These are phyloP conservation scores for Lepus townsendii DNA, from an alignment of 2,797 vertebrate species.

Conservation along the genomic window DNA sequence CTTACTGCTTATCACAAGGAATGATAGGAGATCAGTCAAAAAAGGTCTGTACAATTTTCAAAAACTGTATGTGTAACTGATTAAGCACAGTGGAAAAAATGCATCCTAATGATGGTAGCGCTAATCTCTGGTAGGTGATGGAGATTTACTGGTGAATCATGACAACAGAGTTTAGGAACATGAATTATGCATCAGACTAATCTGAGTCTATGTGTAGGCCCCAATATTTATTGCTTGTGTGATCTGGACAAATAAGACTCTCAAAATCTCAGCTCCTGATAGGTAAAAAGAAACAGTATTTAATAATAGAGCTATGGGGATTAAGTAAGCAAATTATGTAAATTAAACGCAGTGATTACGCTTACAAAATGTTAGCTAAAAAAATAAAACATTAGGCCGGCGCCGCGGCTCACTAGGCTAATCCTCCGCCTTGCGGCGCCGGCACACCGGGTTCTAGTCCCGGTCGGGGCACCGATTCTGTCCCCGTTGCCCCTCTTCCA, in stretches of 20 bases:
- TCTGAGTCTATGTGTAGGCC: not conserved
- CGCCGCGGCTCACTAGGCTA: too few species aligned
- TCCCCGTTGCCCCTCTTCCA: too few species aligned
- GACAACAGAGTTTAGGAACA: not conserved
- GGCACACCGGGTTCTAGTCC: too few species aligned
- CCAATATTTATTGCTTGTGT: not conserved
- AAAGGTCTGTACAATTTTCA: not conserved
- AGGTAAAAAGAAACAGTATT: not conserved
- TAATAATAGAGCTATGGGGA: not conserved
- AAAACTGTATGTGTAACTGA: not conserved
- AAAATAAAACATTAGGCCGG: too few species aligned
- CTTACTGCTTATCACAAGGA: not conserved
- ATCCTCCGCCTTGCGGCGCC: too few species aligned
- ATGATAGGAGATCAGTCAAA: not conserved
- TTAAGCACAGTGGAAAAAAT: not conserved
- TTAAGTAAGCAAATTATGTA: constrained; percentile 7
- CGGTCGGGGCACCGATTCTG: too few species aligned
- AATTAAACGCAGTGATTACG: not conserved
- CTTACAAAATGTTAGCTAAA: not conserved
- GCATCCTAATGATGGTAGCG: rapidly evolving
- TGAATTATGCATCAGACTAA: not conserved
- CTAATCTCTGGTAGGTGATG: not conserved
- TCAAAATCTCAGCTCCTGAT: not conserved
- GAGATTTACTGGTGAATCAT: not conserved
- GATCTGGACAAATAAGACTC: not conserved